Evolutionary conservation across 2,113 vertebrate species (phyloP), one percentile per base, ranked within the genome.

Genomic region (Opisthocomus hoazin): DNA sequence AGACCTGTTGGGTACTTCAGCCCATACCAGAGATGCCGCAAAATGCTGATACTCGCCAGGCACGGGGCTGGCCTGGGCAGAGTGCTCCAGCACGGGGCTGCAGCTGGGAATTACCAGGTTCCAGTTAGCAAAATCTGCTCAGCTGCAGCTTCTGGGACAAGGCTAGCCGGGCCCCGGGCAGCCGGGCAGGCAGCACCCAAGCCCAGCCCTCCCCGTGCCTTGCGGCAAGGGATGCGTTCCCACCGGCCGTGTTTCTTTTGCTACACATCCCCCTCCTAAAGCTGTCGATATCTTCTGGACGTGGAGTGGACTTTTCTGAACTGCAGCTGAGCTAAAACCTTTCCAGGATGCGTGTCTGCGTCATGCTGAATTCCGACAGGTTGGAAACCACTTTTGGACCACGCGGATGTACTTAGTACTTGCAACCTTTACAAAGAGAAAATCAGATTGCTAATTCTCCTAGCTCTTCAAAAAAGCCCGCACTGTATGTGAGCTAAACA

Each of bases 31-130:
- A 54, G 48, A 11, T 16, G 70, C 50, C 71, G 71, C 1, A 2
- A 39, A 21, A 45, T 0, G 1, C 66, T 36, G 50, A 24, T 11
- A 9, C 43, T 6, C 19, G 1, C 43, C 6, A 1, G 54, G 56
- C 41, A n/a, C 2, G 0, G 37, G 37, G 37, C 12, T 56, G 36
- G 36, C 73, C 54, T 16, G 22, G 18, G 73, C 74, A 43, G 20
- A 5, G 43, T 1, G 30, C 64, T 17, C 4, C 1, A 51, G 4
- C 48, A 10, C 29, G 1, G 69, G 22, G 74, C 69, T 39, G 80
- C 68, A 45, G 75, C 73, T 51, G 84, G 80, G 46, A 80, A 68
- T 53, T 46, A 12, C 36, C 86, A 27, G 37, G 43, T n/a, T 1
- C 3, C n/a, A 37, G 41, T 27, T 0, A 81, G 36, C 53, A 58